Evolutionary conservation across 1,140 invertebrate species (phyloP).

Genomic region (Chlorops oryzae): DNA sequence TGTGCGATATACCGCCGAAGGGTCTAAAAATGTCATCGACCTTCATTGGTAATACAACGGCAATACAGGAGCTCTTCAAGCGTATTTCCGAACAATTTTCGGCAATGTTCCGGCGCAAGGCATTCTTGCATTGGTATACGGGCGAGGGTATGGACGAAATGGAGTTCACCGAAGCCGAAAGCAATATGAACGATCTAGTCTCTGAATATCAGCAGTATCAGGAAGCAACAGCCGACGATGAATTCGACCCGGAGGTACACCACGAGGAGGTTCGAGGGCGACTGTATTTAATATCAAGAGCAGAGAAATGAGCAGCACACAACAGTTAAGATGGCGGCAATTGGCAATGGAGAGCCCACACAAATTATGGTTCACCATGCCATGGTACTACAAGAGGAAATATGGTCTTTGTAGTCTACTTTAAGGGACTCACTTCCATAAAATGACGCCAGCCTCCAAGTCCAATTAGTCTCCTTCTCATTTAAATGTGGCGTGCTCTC

Average conservation of each 20-base stretch:
- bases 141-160: constrained; percentile 85
- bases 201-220: constrained; percentile 89
- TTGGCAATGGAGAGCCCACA: not conserved
- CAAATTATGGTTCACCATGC: constrained; percentile 5
- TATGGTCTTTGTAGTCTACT: constrained; percentile 11
- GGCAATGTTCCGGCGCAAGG: constrained; percentile 77
- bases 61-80: constrained; percentile 62
- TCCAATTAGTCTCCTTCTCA: too few relatives aligned
- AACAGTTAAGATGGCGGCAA: not conserved
- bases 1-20: constrained; percentile 60
- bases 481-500: too few relatives aligned
- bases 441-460: too few relatives aligned
- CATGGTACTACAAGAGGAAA: not conserved
- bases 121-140: constrained; percentile 80
- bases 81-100: constrained; percentile 67
- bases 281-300: constrained; percentile 46
- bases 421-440: constrained; percentile 1
- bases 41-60: constrained; percentile 63
- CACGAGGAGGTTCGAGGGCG: constrained; percentile 45
- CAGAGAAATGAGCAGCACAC: constrained; percentile 33
- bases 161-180: constrained; percentile 72
- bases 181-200: constrained; percentile 76
- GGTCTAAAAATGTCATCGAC: constrained; percentile 66
- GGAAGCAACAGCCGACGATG: constrained; percentile 65
- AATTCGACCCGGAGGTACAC: constrained; percentile 60